A percentile compares a stretch with the other conserved stretches of the same genome.
phyloP scores from a whole-genome alignment of 1,140 invertebrate genomes.

The Caenorhabditis tropicalis region DNA sequence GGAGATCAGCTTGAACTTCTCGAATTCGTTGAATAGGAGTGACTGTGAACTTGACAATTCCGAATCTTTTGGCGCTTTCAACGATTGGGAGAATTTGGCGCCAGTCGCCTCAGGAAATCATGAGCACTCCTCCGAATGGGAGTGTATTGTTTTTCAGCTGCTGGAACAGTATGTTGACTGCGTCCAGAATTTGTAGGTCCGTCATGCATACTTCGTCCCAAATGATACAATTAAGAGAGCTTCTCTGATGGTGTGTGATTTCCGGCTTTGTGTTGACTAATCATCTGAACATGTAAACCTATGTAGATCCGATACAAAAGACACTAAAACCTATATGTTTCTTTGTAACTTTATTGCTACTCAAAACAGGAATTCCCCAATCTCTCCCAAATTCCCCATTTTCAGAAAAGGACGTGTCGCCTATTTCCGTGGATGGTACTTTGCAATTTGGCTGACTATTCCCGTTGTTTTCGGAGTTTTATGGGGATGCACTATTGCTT shows the following conservation, averaged over 20 bases:
- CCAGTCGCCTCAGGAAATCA: slow-evolving; percentile 69
- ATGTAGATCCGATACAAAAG: too few relatives aligned
- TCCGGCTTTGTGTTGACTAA: too few relatives aligned
- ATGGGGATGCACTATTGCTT: not conserved
- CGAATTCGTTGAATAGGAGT: too few relatives aligned
- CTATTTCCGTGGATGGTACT: not conserved
- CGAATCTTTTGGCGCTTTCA: slow-evolving; percentile 1
- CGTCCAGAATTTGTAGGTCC: not conserved
- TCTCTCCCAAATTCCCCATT: not conserved
- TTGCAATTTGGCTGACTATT: not conserved
- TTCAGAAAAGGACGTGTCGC: not conserved
- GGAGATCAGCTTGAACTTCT: slow-evolving; percentile 9
- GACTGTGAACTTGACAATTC: not conserved
- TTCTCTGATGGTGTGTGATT: too few relatives aligned
- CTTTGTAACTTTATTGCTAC: too few relatives aligned
- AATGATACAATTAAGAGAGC: not conserved
- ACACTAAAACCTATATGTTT: too few relatives aligned
- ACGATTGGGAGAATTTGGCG: slow-evolving; percentile 65
- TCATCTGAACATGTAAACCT: too few relatives aligned
- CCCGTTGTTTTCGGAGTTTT: not conserved
- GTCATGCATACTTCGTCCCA: slow-evolving; percentile 51
- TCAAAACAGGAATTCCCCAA: too few relatives aligned
- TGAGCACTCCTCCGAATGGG: slow-evolving; percentile 65
- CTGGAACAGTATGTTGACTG: slow-evolving; percentile 36
- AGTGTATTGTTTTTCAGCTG: not conserved